Evolutionary conservation across 2,888 invertebrate genomes (phyloP), one percentile per base, ranked within the genome.

Genomic region (Eupithecia tripunctaria): DNA sequence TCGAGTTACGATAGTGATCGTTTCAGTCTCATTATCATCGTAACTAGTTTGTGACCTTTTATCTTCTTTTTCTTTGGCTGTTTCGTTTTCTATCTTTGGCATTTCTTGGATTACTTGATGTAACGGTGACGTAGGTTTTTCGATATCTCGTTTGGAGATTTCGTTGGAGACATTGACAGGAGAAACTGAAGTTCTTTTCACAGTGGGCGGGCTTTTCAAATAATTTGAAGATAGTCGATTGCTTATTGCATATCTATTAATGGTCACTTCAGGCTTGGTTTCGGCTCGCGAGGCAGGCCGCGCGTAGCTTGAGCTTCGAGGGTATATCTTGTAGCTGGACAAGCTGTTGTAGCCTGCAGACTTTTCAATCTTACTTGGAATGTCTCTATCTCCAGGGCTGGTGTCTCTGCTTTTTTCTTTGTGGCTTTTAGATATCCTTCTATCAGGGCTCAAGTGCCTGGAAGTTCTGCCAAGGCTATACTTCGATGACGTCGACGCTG

Each of bases 1-100:
- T 73, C 97, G 94, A 0, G 97, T 97, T 4, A 97, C 94, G 68
- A 97, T 95, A 6, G 95, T 94, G 4, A 97, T 87, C 5, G 95
- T 91, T 85, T 92, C 93, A 79, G 84, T 86, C 69, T 89, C 90
- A 81, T 86, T 81, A 70, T 88, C 85, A 70, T 86, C 83, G 69
- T 81, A 75, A 63, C 15, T 63, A 15, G 47, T 60, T 65, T n/a
- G 21, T 21, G 67, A 12, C 25, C 8, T 67, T 29, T 32, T 47
- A 67, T 69, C 70, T 27, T 63, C 27, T 29, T 32, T 15, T 29
- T 41, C 25, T 43, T 32, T 62, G 8, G 2, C 14, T 51, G 62
- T 27, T 71, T 83, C 82, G 27, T 77, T 75, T 72, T 80, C 75
- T 70, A 77, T 38, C 67, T 82, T 82, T 62, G 80, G 69, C 59